These are phyloP conservation scores for Pseudonaja textilis DNA, from an alignment of 2,113 vertebrate species.

Conservation along the genomic window DNA sequence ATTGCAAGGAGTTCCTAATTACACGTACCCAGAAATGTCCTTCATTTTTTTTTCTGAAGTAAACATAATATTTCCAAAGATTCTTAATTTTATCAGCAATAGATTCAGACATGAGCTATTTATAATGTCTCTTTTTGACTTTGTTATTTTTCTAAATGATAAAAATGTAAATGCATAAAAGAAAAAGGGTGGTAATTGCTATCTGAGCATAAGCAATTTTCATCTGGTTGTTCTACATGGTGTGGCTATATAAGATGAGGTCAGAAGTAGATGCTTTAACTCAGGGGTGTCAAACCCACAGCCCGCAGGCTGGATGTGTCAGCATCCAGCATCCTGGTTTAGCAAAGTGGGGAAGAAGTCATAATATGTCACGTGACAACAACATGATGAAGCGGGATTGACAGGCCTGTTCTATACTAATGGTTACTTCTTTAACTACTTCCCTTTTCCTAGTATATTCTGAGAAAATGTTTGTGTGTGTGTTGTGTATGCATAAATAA, in stretches of 20 bases:
- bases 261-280: background rate
- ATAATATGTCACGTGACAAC: too few species aligned
- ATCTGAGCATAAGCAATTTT: background rate
- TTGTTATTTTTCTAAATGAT: background rate
- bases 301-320: too few species aligned
- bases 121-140: background rate
- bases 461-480: background rate
- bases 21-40: background rate
- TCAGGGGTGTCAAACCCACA: too few species aligned
- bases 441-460: background rate
- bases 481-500: background rate
- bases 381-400: too few species aligned
- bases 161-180: background rate
- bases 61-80: background rate
- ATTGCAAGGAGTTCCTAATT: too few species aligned
- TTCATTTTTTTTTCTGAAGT: background rate
- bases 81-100: background rate
- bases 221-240: background rate
- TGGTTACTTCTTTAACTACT: background rate
- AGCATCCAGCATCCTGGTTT: too few species aligned
- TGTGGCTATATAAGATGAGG: background rate
- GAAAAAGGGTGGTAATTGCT: background rate
- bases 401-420: too few species aligned
- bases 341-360: too few species aligned
- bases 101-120: background rate